These are phyloP conservation scores for Nephila pilipes DNA, from an alignment of 1,140 invertebrate genomes.

Conservation along the genomic window DNA sequence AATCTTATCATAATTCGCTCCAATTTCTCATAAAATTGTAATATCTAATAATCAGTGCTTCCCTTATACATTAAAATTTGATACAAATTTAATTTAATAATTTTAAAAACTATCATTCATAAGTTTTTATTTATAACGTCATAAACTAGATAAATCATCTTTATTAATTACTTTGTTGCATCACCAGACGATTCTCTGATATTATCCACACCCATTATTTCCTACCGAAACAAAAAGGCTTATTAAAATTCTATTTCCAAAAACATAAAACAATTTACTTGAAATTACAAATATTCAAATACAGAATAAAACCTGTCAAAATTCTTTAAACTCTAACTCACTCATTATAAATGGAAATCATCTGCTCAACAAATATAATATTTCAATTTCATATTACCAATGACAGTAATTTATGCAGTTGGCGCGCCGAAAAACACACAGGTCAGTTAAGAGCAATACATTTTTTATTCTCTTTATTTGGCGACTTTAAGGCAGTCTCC, in stretches of 20 bases:
- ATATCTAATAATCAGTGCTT: too few relatives aligned
- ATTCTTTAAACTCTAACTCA: neutral
- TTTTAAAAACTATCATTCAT: neutral
- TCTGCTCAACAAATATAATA: constrained; percentile 6
- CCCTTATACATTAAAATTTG: too few relatives aligned
- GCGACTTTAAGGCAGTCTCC: neutral
- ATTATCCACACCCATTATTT: too few relatives aligned
- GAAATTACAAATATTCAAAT: neutral
- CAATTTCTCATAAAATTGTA: too few relatives aligned
- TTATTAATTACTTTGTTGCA: neutral
- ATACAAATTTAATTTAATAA: too few relatives aligned
- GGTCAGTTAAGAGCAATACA: neutral
- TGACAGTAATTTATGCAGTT: constrained; percentile 18
- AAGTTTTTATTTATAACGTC: neutral
- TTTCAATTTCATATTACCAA: constrained; percentile 19
- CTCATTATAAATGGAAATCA: constrained; percentile 11
- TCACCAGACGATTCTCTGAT: neutral
- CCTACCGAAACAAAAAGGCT: neutral
- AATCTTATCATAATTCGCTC: too few relatives aligned
- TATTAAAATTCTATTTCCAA: constrained; percentile 9
- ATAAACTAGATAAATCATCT: neutral
- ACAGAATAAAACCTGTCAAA: neutral
- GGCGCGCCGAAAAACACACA: neutral
- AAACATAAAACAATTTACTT: neutral
- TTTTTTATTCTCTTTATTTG: neutral